These are phyloP conservation scores for Pseudobourletiella spinata DNA, from an alignment of 1,140 invertebrate genomes.

Conservation along the genomic window DNA sequence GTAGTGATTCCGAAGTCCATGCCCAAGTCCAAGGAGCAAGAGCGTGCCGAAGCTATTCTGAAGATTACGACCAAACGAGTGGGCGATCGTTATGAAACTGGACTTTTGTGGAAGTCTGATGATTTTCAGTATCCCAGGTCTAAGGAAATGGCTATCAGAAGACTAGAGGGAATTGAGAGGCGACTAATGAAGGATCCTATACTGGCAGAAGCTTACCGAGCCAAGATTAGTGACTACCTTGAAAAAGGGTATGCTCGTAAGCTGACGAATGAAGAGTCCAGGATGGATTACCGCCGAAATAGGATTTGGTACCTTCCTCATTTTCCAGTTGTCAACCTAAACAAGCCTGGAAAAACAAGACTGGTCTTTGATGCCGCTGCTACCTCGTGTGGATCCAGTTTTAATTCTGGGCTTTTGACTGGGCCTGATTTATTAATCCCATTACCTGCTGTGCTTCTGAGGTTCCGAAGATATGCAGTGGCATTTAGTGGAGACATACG, in stretches of 20 bases:
- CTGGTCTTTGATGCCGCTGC: conserved; percentile 8
- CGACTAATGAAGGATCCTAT: conserved; percentile 9
- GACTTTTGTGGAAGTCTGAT: conserved; percentile 15
- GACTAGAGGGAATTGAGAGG: conserved; percentile 8
- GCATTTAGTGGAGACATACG: conserved; percentile 14
- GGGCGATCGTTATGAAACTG: conserved; percentile 17
- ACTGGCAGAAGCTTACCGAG: conserved; percentile 1
- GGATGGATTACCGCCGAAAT: neutral
- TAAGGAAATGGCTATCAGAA: neutral
- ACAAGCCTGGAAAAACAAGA: conserved; percentile 12
- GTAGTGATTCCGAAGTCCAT: neutral
- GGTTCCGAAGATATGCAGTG: conserved; percentile 8
- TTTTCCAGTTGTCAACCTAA: conserved; percentile 11
- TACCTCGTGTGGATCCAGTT: neutral
- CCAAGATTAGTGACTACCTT: conserved; percentile 4
- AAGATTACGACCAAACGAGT: neutral
- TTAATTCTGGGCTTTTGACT: conserved; percentile 1
- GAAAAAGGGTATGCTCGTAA: conserved; percentile 10
- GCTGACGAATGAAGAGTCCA: neutral
- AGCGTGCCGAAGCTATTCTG: neutral
- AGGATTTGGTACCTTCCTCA: conserved; percentile 1
- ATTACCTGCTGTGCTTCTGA: neutral
- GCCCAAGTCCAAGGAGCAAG: neutral
- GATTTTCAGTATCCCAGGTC: neutral
- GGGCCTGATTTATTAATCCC: conserved; percentile 13